These are phyloP conservation scores for Ctena decussata DNA, from an alignment of 2,888 invertebrate species.

Conservation along the genomic window DNA sequence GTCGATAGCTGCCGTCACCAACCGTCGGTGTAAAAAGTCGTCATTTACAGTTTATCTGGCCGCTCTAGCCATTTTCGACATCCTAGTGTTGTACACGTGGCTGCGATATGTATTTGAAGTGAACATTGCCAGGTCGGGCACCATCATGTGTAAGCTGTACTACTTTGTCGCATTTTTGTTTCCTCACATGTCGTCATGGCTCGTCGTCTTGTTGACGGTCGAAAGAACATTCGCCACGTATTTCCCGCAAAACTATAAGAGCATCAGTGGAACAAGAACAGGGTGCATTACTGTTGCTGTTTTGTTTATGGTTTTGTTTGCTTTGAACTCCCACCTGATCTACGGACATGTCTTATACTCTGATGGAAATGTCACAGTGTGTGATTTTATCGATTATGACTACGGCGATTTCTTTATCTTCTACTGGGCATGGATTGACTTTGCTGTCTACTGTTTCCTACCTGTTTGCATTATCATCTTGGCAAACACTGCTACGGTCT, in stretches of 20 bases:
- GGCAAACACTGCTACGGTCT: neutral
- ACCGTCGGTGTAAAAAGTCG: neutral
- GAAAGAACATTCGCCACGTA: neutral
- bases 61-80: neutral
- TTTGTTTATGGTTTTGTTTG: neutral
- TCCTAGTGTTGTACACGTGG: neutral
- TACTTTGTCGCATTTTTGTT: neutral
- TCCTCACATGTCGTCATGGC: neutral
- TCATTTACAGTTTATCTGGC: neutral
- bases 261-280: neutral
- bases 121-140: neutral
- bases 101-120: neutral
- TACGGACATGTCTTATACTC: neutral
- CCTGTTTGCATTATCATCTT: neutral
- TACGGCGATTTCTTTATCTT: neutral
- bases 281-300: neutral
- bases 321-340: neutral
- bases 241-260: neutral
- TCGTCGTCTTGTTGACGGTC: neutral
- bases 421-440: neutral
- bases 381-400: neutral
- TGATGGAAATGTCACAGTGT: neutral
- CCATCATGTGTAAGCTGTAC: neutral
- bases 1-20: neutral
- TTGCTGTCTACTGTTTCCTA: neutral